Conservation (phyloP, 2,797 vertebrate genomes). For the Pangasius larnaudii region DNA sequence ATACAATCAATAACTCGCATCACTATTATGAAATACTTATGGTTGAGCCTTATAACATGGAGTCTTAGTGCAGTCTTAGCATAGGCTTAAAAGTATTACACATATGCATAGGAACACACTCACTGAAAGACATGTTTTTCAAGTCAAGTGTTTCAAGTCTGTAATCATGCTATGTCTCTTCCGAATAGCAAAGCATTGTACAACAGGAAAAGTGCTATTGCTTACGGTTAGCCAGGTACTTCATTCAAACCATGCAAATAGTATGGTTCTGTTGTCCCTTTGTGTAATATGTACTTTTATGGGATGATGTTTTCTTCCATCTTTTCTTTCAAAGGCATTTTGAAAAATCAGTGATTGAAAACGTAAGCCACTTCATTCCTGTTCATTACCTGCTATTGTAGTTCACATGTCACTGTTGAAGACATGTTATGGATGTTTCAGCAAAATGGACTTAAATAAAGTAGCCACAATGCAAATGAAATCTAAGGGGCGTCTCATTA, state of each 20-base stretch:
- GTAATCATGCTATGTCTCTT: not conserved
- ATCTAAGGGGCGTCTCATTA: not conserved
- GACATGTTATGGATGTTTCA: not conserved
- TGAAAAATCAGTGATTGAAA: not conserved
- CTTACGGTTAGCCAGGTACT: not conserved
- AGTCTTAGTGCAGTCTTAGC: not conserved
- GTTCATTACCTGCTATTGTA: not conserved
- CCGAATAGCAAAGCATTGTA: not conserved
- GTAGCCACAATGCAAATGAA: not conserved
- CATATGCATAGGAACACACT: not conserved
- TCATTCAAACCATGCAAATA: not conserved
- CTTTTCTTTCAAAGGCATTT: not conserved
- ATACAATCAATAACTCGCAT: not conserved
- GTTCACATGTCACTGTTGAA: not conserved
- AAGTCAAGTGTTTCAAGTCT: not conserved
- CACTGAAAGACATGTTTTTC: not conserved
- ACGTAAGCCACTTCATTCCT: not conserved
- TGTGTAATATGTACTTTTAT: not conserved
- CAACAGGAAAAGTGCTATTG: not conserved
- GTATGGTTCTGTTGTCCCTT: not conserved
- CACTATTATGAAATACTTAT: not conserved
- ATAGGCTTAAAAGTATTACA: not conserved
- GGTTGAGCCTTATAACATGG: not conserved
- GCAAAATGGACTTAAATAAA: not conserved
- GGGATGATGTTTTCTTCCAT: not conserved